Evolutionary conservation across 2,113 vertebrate species (phyloP).

Genomic region (Ahaetulla prasina): DNA sequence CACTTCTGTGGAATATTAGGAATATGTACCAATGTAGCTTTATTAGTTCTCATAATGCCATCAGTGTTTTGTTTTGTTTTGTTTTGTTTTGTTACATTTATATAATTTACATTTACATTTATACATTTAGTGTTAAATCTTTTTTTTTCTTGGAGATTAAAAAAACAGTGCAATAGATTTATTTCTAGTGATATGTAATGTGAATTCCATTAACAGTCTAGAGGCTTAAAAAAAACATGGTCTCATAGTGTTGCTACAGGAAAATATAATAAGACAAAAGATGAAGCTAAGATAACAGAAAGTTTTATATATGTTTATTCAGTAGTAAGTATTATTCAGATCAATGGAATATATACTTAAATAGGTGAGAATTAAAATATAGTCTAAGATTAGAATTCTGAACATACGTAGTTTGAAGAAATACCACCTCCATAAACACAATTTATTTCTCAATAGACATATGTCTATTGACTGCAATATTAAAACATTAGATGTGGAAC

Average conservation of each 20-base stretch:
- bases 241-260: neutral
- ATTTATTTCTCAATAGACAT: neutral
- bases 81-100: too few relatives aligned
- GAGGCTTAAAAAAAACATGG: neutral
- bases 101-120: too few relatives aligned
- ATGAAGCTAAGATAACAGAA: neutral
- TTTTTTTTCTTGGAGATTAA: neutral
- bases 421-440: neutral
- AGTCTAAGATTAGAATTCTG: neutral
- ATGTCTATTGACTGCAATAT: neutral
- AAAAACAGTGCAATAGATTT: neutral
- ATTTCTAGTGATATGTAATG: neutral
- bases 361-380: neutral
- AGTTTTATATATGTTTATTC: neutral
- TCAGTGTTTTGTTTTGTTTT: too few relatives aligned
- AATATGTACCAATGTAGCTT: neutral
- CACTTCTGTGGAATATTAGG: slow-evolving; percentile 5
- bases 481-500: neutral
- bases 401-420: neutral
- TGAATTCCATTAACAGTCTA: neutral
- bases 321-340: neutral
- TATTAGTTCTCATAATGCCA: neutral
- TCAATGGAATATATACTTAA: neutral
- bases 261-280: neutral
- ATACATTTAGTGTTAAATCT: too few relatives aligned